Base-by-base conservation (phyloP, 2,113 vertebrate species). In the Syngnathoides biaculeatus region DNA sequence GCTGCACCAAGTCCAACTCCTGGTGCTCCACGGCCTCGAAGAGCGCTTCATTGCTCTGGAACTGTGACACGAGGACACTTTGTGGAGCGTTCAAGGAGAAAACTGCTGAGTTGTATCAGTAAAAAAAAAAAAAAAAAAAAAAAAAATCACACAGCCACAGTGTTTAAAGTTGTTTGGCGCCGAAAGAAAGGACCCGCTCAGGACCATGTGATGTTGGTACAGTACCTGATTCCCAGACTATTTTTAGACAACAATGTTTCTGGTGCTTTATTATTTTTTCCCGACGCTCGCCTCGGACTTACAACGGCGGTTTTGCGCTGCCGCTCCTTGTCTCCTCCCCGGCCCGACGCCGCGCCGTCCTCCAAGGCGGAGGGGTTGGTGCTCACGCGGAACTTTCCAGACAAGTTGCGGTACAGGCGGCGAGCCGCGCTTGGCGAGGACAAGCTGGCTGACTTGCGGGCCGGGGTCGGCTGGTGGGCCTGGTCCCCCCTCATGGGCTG, bases 21-120 rank as follows among this genome's bases (percentile, higher is more conserved):
- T 96, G 95, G 80, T 95, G 92, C 84, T 97, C 95, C 77, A 97
- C 94, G 0, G 95, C 95, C 80, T 96, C 95, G 5, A 97, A 95
- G 74, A 97, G 84, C 0, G 94, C 91, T 48, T 92, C 94, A 53
- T 92, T 95, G 80, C 93, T 91, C 87, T 95, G 94, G 79, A 95
- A 94, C 93, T 95, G 88, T 4, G 14, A 79, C 24, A 78, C 22
- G 72, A 39, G 76, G 40, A 81, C 20, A 68, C 30, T 65, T 74
- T 10, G 61, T 40, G 50, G 4, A 0, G 39, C 60, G 39, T 70
- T 65, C 27, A 24, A 55, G 48, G 15, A 50, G 27, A 57, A 48
- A 10, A 53, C 12, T 40, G 19, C 64, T 10, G 6, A 74, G n/a
- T 47, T 30, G 27, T 40, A 42, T 58, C 24, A 64, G 52, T 39